A percentile compares a stretch with the other conserved stretches of the same genome.
phyloP scores from a whole-genome alignment of 2,113 vertebrate species.

The Larimichthys crocea region DNA sequence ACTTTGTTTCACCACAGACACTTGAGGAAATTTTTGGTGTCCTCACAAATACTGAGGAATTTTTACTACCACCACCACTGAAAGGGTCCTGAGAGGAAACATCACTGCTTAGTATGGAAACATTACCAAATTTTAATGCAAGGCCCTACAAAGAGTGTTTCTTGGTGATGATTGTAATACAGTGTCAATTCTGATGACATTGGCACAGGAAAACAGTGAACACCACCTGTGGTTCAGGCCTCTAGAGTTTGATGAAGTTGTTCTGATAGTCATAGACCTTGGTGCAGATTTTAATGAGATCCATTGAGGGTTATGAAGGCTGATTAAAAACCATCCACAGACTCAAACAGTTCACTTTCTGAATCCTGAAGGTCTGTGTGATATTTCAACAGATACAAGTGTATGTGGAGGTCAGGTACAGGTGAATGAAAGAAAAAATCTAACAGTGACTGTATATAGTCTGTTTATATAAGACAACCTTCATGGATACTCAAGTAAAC shows the following conservation, averaged over 20 bases:
- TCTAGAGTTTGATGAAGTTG: background rate
- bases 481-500: constrained; percentile 16
- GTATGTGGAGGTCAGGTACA: background rate
- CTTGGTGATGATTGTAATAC: too few species aligned
- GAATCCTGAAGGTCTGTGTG: background rate
- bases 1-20: too few species aligned
- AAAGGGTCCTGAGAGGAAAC: too few species aligned
- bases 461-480: background rate
- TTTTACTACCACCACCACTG: too few species aligned
- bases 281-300: background rate
- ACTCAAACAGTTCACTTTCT: background rate
- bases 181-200: too few species aligned
- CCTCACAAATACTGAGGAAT: too few species aligned
- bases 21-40: too few species aligned
- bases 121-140: too few species aligned
- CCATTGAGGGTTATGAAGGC: background rate
- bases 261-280: background rate
- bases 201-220: too few species aligned
- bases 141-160: too few species aligned
- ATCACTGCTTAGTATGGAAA: too few species aligned
- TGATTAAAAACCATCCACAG: background rate
- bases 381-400: background rate
- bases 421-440: too few species aligned
- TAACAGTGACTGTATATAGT: background rate
- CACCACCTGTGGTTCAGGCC: background rate